Evolutionary conservation across 2,797 vertebrate species (phyloP), one percentile per base, ranked within the genome.

Genomic region (Malurus splendens): DNA sequence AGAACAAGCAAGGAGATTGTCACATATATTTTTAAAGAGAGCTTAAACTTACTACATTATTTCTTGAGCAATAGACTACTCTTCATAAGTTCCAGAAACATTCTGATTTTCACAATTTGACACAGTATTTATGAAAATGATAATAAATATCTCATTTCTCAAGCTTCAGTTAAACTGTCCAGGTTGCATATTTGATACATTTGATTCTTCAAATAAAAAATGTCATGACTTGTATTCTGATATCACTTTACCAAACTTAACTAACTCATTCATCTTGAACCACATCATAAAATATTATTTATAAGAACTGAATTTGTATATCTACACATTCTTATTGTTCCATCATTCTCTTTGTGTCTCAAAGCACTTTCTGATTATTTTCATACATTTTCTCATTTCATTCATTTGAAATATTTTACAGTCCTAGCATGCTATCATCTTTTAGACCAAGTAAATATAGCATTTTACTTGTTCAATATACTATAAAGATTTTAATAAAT

Each of bases 401-500:
- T 75, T 86, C 9, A 41, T 70, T 79, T 79, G 30, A 90, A 66
- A 47, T 15, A 33, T 76, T 92, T 90, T 88, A 25, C 13, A 41
- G 7, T 72, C 20, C 18, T 70, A 76, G 5, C 13, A 57, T n/a
- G 14, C 10, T 82, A 57, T 66, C 50, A n/a, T 57, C 42, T 84
- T 87, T 76, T 60, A 92, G 45, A 81, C 10, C 52, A 54, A 86
- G 47, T 67, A 91, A 93, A 84, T 82, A 82, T 8, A 67, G 7
- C 16, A 67, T 71, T 86, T 89, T 76, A 62, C 39, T 79, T 76
- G 16, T 71, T 87, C 66, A 79, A 74, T 88, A 64, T 48, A 44
- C 74, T 70, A 54, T 47, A 57, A 65, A 90, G 67, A 90, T 87
- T 91, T 92, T 75, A 88, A 86, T 83, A 92, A 95, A 73, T 71